Evolutionary conservation across 2,888 invertebrate species (phyloP), one percentile per base, ranked within the genome.

Genomic region (Drosophila sordidula): DNA sequence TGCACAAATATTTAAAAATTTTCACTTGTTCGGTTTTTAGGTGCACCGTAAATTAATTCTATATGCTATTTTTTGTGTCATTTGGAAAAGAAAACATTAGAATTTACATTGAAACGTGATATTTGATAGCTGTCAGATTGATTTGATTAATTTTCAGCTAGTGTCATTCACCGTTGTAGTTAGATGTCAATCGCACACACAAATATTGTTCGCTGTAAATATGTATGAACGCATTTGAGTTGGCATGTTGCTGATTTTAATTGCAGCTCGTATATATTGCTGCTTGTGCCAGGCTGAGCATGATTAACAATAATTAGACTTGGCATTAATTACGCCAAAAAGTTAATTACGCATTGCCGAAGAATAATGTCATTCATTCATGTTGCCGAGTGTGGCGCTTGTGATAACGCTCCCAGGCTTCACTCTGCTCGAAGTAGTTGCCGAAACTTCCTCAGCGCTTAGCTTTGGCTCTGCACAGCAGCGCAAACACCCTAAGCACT

Each of bases 261-360:
- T 90, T 89, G 86, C 73, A 78, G 81, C 89, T 80, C 85, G 84
- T 91, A 86, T 87, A 89, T 89, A 86, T 80, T 78, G 70, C 70
- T 65, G 71, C 55, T 68, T 61, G 71, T 75, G 86, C 79, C 68
- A 75, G 86, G 75, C 89, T 87, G 82, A 89, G 88, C 90, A 80
- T 90, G 90, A 91, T 90, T 90, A 91, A 90, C 91, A 90, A 90
- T 91, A 90, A 90, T 90, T 90, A 90, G 91, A 87, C 77, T 90
- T 80, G 90, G 90, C 89, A 90, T 90, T 91, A 91, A 90, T 90
- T 90, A 89, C 84, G 90, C 91, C 90, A 88, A 90, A 87, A 90
- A 90, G 91, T 90, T 91, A 91, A 89, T 89, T 87, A 74, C 78
- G 80, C 83, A 79, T 67, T 66, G 71, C 71, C 65, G 75, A 75